These are phyloP conservation scores for Musca domestica DNA, from an alignment of 1,140 invertebrate species.

Conservation along the genomic window DNA sequence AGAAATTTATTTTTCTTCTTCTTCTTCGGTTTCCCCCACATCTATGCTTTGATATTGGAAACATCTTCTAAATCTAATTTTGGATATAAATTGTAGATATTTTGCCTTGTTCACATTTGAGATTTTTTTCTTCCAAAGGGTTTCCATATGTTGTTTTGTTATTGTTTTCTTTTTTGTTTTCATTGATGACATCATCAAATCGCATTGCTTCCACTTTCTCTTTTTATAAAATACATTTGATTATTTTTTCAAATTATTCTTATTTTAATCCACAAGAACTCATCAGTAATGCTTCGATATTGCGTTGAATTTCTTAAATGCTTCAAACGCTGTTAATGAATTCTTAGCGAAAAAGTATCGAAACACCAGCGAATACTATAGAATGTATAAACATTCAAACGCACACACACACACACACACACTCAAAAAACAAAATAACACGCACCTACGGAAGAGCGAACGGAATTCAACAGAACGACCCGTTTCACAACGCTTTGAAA, in stretches of 20 bases:
- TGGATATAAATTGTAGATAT: background rate
- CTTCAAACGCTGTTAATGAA: too few relatives aligned
- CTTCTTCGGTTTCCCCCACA: background rate
- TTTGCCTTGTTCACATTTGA: too few relatives aligned
- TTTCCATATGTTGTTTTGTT: background rate
- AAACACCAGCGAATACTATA: too few relatives aligned
- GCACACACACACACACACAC: background rate
- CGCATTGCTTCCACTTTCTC: background rate
- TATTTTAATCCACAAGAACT: background rate
- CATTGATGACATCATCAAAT: slow-evolving; percentile 15
- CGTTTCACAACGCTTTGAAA: slow-evolving; percentile 10
- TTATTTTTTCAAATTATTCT: background rate
- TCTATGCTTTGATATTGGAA: background rate
- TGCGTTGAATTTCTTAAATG: background rate
- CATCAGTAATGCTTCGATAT: background rate
- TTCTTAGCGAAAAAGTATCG: too few relatives aligned
- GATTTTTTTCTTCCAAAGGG: background rate
- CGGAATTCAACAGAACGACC: background rate
- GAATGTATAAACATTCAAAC: background rate
- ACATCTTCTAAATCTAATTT: background rate
- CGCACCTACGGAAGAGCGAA: slow-evolving; percentile 3
- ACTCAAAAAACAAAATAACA: background rate
- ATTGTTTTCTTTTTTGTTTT: background rate
- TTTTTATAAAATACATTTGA: background rate
- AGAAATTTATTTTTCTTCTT: too few relatives aligned